Evolutionary conservation across 2,888 invertebrate species (phyloP).

Genomic region (Xanthia icteritia): DNA sequence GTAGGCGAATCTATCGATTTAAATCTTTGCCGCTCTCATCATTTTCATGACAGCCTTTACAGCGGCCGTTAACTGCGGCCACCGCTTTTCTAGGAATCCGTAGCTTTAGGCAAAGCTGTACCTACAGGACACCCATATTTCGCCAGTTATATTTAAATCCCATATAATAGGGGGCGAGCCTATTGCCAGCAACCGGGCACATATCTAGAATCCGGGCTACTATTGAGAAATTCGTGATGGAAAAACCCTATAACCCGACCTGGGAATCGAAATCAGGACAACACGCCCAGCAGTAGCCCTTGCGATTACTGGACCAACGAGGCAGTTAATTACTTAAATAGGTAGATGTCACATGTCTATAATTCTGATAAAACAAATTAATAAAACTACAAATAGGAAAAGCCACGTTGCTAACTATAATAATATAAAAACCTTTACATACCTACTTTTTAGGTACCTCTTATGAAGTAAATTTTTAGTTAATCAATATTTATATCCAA

Average conservation of each 20-base stretch:
- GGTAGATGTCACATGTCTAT: no score
- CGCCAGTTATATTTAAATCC: background rate
- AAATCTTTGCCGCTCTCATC: no score
- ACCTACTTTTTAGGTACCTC: slow-evolving; percentile 49
- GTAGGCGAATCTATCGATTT: no score
- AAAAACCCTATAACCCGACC: no score
- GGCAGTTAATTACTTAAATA: no score
- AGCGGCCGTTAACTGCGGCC: no score
- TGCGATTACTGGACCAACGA: no score
- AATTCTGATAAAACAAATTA: background rate
- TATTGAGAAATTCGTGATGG: background rate
- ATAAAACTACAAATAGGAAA: background rate
- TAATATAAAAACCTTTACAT: background rate
- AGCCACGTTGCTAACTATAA: no score
- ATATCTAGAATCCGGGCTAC: background rate
- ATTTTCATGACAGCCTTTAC: no score
- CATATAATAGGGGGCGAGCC: background rate
- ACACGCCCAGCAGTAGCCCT: no score
- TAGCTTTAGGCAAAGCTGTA: background rate
- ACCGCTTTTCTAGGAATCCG: no score
- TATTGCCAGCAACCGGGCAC: background rate
- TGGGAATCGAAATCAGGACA: no score
- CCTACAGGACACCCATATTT: background rate
- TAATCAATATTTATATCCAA: slow-evolving; percentile 38
- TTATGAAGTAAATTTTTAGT: slow-evolving; percentile 26